A percentile compares a stretch with the other conserved stretches of the same genome.
These are phyloP conservation scores for Diglossa brunneiventris DNA, from an alignment of 2,113 vertebrate species.

Conservation along the genomic window DNA sequence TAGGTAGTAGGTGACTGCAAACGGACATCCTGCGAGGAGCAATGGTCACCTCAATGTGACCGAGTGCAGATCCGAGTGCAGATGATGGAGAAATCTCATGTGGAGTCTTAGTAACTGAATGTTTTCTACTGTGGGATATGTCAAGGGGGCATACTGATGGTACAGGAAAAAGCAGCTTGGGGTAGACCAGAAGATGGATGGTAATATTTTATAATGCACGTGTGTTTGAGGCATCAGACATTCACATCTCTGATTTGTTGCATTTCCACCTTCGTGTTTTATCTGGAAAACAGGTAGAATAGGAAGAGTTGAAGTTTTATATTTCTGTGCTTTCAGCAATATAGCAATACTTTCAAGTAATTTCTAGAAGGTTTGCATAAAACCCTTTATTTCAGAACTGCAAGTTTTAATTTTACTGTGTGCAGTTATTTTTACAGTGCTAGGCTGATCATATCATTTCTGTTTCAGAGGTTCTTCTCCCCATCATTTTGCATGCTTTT, in stretches of 20 bases:
- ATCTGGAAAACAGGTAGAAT: neutral
- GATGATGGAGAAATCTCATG: neutral
- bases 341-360: neutral
- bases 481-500: neutral
- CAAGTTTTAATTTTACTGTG: neutral
- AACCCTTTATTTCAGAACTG: neutral
- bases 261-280: neutral
- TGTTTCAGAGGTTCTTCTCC: neutral
- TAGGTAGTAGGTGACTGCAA: neutral
- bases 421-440: neutral
- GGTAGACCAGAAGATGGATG: neutral
- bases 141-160: neutral
- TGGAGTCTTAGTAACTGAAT: neutral
- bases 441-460: neutral
- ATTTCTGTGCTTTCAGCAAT: neutral
- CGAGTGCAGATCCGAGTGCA: neutral
- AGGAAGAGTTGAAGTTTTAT: neutral
- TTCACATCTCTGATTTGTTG: neutral
- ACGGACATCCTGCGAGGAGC: no score
- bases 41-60: neutral
- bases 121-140: neutral
- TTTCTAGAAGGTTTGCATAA: neutral
- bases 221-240: neutral
- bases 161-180: rapidly evolving
- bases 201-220: neutral